phyloP scores from a whole-genome alignment of 2,888 invertebrate genomes.

The Stramonita haemastoma region DNA sequence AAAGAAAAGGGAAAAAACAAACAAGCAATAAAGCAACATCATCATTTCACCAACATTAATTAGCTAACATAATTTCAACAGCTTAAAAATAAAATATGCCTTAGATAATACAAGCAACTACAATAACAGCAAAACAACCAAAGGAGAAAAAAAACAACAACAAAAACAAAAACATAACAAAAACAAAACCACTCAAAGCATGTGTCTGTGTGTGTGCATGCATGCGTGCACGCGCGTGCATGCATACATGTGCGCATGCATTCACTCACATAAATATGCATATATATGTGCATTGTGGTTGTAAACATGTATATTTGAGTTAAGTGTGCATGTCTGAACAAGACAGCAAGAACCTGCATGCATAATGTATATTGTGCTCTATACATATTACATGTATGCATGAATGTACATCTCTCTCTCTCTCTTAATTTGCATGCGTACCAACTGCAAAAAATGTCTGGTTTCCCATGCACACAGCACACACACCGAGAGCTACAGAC shows the following conservation, averaged over 20 bases:
- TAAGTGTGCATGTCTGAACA: background rate
- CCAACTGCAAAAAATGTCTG: background rate
- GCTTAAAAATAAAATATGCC: too few species aligned
- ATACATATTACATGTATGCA: background rate
- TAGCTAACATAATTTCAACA: too few species aligned
- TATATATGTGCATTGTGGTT: background rate
- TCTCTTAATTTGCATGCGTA: too few species aligned
- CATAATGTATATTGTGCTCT: background rate
- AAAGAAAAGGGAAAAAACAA: too few species aligned
- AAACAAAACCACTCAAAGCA: too few species aligned
- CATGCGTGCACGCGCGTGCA: background rate
- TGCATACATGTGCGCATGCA: background rate
- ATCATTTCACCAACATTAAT: too few species aligned
- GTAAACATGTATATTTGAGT: background rate
- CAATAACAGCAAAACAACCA: too few species aligned
- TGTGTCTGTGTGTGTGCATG: background rate
- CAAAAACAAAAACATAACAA: too few species aligned
- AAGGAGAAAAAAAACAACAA: too few species aligned
- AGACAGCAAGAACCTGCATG: background rate
- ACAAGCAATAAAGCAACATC: too few species aligned
- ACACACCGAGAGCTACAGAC: too few species aligned
- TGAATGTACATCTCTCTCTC: background rate
- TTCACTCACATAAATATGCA: background rate
- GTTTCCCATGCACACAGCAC: background rate
- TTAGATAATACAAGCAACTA: too few species aligned